A percentile compares a stretch with the other conserved stretches of the same genome.
Conservation (phyloP, 1,140 invertebrate species). For the Drosophila tropicalis region DNA sequence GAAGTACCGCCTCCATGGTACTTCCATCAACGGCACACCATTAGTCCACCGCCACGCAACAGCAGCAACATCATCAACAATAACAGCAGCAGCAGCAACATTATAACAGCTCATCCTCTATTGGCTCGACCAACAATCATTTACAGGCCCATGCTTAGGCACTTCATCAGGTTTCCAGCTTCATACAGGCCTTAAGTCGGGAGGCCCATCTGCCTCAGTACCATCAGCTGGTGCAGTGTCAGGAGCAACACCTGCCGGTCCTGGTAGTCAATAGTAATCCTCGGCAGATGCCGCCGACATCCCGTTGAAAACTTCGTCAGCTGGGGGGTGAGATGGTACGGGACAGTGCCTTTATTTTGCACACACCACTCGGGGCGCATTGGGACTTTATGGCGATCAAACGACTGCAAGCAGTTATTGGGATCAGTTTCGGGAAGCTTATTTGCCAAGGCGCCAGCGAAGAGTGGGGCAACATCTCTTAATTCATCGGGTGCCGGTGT, state of each 20-base stretch:
- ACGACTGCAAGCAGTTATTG: constrained; percentile 84
- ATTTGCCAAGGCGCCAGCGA: constrained; percentile 85
- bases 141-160: constrained; percentile 71
- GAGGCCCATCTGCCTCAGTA: constrained; percentile 63
- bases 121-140: constrained; percentile 55
- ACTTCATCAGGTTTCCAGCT: constrained; percentile 84
- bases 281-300: constrained; percentile 85
- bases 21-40: constrained; percentile 65
- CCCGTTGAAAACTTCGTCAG: constrained; percentile 85
- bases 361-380: constrained; percentile 84
- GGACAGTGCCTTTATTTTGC: constrained; percentile 88
- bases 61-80: constrained; percentile 47
- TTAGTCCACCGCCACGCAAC: constrained; percentile 52
- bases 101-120: constrained; percentile 55
- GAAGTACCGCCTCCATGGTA: constrained; percentile 61
- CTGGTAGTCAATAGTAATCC: constrained; percentile 54
- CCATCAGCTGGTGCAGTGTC: constrained; percentile 22
- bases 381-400: constrained; percentile 86
- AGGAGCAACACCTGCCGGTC: constrained; percentile 5
- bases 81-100: constrained; percentile 54
- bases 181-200: constrained; percentile 84
- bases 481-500: constrained; percentile 61
- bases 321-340: constrained; percentile 85
- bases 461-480: constrained; percentile 77
- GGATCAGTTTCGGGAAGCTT: constrained; percentile 86